A percentile compares a stretch with the other conserved stretches of the same genome.
Conservation (phyloP, 2,113 vertebrate species). For the Calidris pugnax region DNA sequence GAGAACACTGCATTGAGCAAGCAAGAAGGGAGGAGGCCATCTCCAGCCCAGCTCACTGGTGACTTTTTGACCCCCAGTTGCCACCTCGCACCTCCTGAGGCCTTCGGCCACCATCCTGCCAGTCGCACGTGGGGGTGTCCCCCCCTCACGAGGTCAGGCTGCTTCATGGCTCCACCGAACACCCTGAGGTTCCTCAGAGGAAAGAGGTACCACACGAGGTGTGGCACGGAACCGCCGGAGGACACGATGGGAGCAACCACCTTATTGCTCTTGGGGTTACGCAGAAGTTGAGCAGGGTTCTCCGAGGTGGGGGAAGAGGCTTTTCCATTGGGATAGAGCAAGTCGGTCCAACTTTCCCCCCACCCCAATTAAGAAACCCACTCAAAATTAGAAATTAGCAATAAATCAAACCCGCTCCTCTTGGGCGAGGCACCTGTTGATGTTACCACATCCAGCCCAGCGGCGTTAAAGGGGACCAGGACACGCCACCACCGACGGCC, state of each 20-base stretch:
- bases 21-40: neutral
- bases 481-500: neutral
- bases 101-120: neutral
- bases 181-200: neutral
- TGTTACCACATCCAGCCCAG: neutral
- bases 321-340: neutral
- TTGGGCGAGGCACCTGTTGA: conserved; percentile 67
- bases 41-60: neutral
- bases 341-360: neutral
- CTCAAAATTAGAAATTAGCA: conserved; percentile 19
- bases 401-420: conserved; percentile 50
- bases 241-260: neutral
- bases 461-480: conserved; percentile 1
- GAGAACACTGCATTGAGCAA: neutral
- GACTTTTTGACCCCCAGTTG: neutral
- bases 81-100: neutral
- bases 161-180: neutral
- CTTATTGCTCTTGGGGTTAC: neutral
- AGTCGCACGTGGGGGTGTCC: too few species aligned
- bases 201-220: neutral
- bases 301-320: conserved; percentile 10
- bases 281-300: conserved; percentile 6
- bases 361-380: conserved; percentile 1
- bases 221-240: neutral
- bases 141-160: neutral